Percentiles rank a stretch among this genome's conserved stretches.
These are phyloP conservation scores for Drosophila prosaltans DNA, from an alignment of 1,140 invertebrate species.

Conservation along the genomic window DNA sequence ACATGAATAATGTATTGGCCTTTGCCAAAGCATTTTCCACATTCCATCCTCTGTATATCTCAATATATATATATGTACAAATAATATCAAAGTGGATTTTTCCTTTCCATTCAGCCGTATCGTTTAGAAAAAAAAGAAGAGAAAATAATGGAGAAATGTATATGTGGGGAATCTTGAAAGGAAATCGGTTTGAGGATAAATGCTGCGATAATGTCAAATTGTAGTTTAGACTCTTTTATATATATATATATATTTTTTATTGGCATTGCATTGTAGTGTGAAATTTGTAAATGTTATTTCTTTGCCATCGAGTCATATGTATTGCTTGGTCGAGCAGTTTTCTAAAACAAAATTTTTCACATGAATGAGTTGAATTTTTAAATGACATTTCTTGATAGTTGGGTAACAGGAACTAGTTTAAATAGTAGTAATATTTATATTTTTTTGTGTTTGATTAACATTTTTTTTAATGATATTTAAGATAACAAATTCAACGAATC, in stretches of 20 bases:
- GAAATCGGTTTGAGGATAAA: constrained; percentile 20
- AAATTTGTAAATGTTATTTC: constrained; percentile 51
- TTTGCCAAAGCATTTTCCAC: constrained; percentile 30
- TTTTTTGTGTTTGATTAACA: too few relatives aligned
- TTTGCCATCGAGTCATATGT: background rate
- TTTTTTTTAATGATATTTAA: too few relatives aligned
- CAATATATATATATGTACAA: constrained; percentile 41
- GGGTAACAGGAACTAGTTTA: too few relatives aligned
- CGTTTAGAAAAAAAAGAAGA: constrained; percentile 14
- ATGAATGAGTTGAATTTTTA: constrained; percentile 3
- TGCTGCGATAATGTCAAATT: constrained; percentile 43
- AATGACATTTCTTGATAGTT: background rate
- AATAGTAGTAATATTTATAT: background rate
- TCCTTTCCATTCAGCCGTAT: constrained; percentile 39
- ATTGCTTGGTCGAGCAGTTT: background rate
- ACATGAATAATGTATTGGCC: constrained; percentile 66
- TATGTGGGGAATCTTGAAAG: constrained; percentile 21
- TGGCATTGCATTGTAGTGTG: constrained; percentile 54
- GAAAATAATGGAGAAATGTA: background rate
- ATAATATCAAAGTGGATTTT: constrained; percentile 70
- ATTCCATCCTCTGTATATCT: constrained; percentile 11
- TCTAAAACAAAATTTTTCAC: constrained; percentile 35
- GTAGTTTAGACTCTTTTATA: constrained; percentile 38
- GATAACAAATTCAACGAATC: too few relatives aligned
- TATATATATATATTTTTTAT: constrained; percentile 34